Base-by-base conservation (phyloP, 2,113 vertebrate genomes). In the Lampris megalopsis region DNA sequence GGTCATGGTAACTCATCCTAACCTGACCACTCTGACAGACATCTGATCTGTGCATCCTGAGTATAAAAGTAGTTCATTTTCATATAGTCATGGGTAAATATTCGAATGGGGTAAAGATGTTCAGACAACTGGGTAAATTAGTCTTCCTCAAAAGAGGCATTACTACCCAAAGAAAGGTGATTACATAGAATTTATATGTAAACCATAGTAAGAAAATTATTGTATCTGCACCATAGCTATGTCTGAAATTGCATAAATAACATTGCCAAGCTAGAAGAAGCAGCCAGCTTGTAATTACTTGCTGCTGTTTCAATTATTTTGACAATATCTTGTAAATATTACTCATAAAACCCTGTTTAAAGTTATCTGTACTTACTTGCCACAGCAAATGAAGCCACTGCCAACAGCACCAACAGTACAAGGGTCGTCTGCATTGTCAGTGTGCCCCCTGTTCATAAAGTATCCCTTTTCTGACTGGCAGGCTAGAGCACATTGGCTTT, bases 301-400 rank as follows among this genome's bases (percentile, higher is more conserved):
- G 47, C 6, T 49, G 24, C 13, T 47, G 61, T 45, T 35, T 35
- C 6, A n/a, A 4, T 63, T 24, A 63, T 43, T 38, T 11, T 49
- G 7, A 37, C 4, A 6, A 50, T 50, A n/a, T 8, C 38, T 11
- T n/a, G 9, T 13, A 54, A 41, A 53, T 53, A 53, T 11, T 42
- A 37, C 6, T 5, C 24, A 24, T 49, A 8, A 59, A 70, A 59
- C 8, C 6, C 2, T 8, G 52, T 54, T 52, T 36, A 53, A 45
- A 37, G 24, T 45, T 57, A n/a, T 69, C 37, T 75, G 4, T 83
- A 93, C 92, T 92, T 57, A 93, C 92, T 92, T 24, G 90, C 90
- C 48, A 7, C 75, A 53, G 89, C 50, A 52, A 71, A 83, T 59
- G 89, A 86, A 52, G 77, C 68, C 0, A 52, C 75, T 4, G 73